phyloP scores from a whole-genome alignment of 2,888 invertebrate genomes.

The Heteromyza rotundicornis region DNA sequence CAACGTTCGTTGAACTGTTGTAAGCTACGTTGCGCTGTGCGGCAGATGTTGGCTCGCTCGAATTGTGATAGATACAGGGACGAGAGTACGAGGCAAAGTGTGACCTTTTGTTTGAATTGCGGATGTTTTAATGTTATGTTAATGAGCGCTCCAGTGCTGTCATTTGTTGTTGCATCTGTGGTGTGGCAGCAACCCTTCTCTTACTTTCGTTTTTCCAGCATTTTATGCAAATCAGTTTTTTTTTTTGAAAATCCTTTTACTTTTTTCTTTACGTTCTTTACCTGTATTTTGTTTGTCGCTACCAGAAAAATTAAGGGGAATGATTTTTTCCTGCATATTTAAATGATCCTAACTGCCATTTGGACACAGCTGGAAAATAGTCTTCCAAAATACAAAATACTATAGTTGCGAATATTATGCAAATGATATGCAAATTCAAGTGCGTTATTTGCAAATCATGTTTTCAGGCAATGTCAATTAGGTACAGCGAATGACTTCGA shows the following conservation, averaged over 20 bases:
- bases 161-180: not conserved
- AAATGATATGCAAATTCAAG: slow-evolving; percentile 56
- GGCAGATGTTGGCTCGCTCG: slow-evolving; percentile 23
- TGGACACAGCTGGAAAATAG: no score
- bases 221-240: slow-evolving; percentile 50
- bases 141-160: slow-evolving; percentile 40
- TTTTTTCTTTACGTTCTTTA: slow-evolving; percentile 27
- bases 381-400: no score
- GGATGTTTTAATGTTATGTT: slow-evolving; percentile 44
- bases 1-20: not conserved
- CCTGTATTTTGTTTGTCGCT: slow-evolving; percentile 29
- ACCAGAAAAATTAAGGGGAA: slow-evolving; percentile 1
- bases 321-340: not conserved
- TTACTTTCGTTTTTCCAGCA: slow-evolving; percentile 36
- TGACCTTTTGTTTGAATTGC: slow-evolving; percentile 3
- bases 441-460: slow-evolving; percentile 59
- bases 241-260: slow-evolving; percentile 10
- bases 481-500: slow-evolving; percentile 6
- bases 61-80: slow-evolving; percentile 27
- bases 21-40: slow-evolving; percentile 23
- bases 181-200: slow-evolving; percentile 41
- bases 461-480: slow-evolving; percentile 52
- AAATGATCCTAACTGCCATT: slow-evolving; percentile 17
- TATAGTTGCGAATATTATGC: slow-evolving; percentile 28
- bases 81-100: not conserved